Conservation (phyloP, 2,888 invertebrate species). For the Halictus quadricinctus region DNA sequence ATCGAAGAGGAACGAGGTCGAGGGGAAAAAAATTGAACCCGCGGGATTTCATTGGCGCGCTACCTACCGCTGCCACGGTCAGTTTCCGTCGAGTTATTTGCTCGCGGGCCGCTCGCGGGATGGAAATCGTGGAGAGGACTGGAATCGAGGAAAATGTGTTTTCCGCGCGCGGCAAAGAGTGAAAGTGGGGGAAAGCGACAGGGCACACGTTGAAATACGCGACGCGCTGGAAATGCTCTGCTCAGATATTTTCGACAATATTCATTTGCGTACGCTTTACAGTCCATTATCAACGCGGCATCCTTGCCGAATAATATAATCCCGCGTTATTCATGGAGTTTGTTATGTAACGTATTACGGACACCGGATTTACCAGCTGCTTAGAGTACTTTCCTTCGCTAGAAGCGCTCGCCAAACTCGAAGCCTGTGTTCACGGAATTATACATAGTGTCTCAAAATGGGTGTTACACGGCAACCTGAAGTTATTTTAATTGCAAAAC, state of each 20-base stretch:
- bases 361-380: neutral
- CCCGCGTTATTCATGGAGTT: neutral
- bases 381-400: neutral
- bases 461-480: neutral
- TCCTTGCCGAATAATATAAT: neutral
- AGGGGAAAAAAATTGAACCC: constrained; percentile 66
- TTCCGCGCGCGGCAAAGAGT: constrained; percentile 30
- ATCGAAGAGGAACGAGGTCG: constrained; percentile 66
- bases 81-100: constrained; percentile 63
- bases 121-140: constrained; percentile 46
- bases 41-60: constrained; percentile 66
- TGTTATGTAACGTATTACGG: neutral
- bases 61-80: constrained; percentile 58
- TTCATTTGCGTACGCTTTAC: neutral
- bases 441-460: neutral
- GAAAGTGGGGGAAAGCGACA: constrained; percentile 40
- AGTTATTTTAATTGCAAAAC: neutral
- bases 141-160: constrained; percentile 28
- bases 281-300: neutral
- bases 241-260: constrained; percentile 10
- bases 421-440: neutral
- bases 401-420: neutral
- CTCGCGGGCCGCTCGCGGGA: constrained; percentile 32
- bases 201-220: neutral
- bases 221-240: constrained; percentile 3